A percentile compares a stretch with the other conserved stretches of the same genome.
These are phyloP conservation scores for Oscheius sp. DNA, from an alignment of 2,888 invertebrate species.

Conservation along the genomic window DNA sequence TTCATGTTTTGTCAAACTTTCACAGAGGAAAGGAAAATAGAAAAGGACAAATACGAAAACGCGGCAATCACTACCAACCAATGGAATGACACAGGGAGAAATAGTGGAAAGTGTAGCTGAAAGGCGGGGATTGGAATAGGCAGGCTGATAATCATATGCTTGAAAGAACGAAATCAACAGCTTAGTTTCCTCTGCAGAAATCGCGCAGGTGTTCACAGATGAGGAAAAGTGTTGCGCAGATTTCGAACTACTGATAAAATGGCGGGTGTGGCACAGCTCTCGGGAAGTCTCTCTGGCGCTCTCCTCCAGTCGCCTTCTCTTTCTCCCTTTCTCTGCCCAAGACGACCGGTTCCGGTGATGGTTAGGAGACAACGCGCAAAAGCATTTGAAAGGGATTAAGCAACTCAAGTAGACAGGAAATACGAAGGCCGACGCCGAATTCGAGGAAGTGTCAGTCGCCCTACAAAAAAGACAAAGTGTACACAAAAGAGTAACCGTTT, in stretches of 20 bases:
- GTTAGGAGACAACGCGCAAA: background rate
- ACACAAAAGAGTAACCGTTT: conserved; percentile 11
- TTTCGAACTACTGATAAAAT: conserved; percentile 26
- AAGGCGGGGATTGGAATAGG: background rate
- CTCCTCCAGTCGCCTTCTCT: conserved; percentile 7
- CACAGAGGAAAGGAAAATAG: background rate
- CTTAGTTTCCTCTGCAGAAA: no score
- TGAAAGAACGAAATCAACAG: background rate
- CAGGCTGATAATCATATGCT: background rate
- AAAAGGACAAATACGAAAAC: background rate
- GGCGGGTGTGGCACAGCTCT: conserved; percentile 24
- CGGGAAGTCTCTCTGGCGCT: conserved; percentile 13
- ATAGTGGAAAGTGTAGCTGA: no score
- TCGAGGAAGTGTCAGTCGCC: no score
- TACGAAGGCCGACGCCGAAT: background rate
- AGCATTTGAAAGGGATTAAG: conserved; percentile 18
- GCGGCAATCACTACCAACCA: no score
- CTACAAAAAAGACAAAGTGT: background rate
- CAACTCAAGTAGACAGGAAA: conserved; percentile 12
- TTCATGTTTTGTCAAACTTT: background rate
- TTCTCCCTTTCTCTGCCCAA: conserved; percentile 7
- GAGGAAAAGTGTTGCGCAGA: conserved; percentile 6
- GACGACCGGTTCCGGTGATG: conserved; percentile 17
- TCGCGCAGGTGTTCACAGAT: conserved; percentile 6
- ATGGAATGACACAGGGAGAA: no score